These are phyloP conservation scores for Alouatta palliata DNA, from an alignment of 2,113 vertebrate genomes.

Conservation along the genomic window DNA sequence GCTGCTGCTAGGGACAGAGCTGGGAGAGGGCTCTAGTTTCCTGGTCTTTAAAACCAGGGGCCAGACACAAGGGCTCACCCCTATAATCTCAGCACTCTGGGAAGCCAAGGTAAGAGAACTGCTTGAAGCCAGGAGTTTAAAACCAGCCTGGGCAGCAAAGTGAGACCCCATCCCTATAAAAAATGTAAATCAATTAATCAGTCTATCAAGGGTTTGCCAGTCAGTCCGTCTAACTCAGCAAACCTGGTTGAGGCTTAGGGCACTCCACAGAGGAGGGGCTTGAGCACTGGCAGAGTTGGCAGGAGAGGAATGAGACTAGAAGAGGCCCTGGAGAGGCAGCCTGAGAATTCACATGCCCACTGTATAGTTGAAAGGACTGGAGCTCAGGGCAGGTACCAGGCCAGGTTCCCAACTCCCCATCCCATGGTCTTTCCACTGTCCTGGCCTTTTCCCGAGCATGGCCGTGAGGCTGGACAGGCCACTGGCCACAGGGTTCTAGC, in stretches of 20 bases:
- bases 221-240: not conserved
- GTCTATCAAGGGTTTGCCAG: not conserved
- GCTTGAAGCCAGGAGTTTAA: too few species aligned
- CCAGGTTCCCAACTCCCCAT: not conserved
- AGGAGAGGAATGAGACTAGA: not conserved
- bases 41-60: not conserved
- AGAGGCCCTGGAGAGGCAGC: not conserved
- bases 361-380: constrained; percentile 26
- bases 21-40: not conserved
- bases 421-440: not conserved
- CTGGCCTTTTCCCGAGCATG: not conserved
- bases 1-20: not conserved
- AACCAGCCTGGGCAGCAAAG: too few species aligned
- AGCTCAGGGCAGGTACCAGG: not conserved
- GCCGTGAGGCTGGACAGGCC: too few species aligned
- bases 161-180: too few species aligned
- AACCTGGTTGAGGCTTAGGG: not conserved
- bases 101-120: too few species aligned
- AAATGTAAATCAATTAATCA: too few species aligned
- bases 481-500: not conserved
- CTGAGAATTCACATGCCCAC: constrained; percentile 9
- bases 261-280: not conserved
- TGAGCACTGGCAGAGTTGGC: not conserved
- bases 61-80: too few species aligned
- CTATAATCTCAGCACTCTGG: too few species aligned